phyloP scores from a whole-genome alignment of 1,140 invertebrate species.

The Coenobita brevimanus region DNA sequence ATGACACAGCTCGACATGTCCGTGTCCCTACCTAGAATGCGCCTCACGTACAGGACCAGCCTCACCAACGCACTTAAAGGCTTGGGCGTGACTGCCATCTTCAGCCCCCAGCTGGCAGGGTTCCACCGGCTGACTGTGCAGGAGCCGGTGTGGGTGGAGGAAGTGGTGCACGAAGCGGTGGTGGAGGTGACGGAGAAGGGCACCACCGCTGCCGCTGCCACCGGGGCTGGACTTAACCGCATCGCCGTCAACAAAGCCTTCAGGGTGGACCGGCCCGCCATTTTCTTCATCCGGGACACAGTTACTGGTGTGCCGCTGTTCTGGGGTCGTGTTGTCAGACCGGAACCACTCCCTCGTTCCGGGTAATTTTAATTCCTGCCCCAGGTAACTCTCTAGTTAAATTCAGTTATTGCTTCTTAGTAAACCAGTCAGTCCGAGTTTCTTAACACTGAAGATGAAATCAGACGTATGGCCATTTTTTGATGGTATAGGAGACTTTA shows the following conservation, averaged over 20 bases:
- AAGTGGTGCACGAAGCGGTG: slow-evolving; percentile 84
- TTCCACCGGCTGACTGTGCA: slow-evolving; percentile 78
- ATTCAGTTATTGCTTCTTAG: too few relatives aligned
- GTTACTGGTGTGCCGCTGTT: slow-evolving; percentile 79
- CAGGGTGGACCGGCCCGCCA: slow-evolving; percentile 77
- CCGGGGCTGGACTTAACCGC: slow-evolving; percentile 77
- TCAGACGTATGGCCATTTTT: too few relatives aligned
- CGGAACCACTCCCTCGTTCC: slow-evolving; percentile 67
- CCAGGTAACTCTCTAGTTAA: too few relatives aligned
- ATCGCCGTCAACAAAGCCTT: slow-evolving; percentile 74
- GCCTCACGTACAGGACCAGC: slow-evolving; percentile 77
- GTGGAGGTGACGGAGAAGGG: slow-evolving; percentile 89
- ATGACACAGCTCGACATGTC: slow-evolving; percentile 72
- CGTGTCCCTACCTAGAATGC: slow-evolving; percentile 81
- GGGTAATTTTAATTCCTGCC: too few relatives aligned
- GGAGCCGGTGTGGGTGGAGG: slow-evolving; percentile 76
- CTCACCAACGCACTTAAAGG: slow-evolving; percentile 75
- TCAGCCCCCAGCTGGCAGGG: slow-evolving; percentile 77
- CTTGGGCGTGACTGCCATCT: slow-evolving; percentile 79
- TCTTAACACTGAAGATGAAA: too few relatives aligned
- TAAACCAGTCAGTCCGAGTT: too few relatives aligned
- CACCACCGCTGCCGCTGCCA: slow-evolving; percentile 83
- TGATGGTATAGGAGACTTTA: too few relatives aligned
- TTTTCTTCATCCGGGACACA: slow-evolving; percentile 82
- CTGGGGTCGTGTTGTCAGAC: slow-evolving; percentile 79